Evolutionary conservation across 1,140 invertebrate species (phyloP), one percentile per base, ranked within the genome.

Genomic region (Cardiocondyla obscurior): DNA sequence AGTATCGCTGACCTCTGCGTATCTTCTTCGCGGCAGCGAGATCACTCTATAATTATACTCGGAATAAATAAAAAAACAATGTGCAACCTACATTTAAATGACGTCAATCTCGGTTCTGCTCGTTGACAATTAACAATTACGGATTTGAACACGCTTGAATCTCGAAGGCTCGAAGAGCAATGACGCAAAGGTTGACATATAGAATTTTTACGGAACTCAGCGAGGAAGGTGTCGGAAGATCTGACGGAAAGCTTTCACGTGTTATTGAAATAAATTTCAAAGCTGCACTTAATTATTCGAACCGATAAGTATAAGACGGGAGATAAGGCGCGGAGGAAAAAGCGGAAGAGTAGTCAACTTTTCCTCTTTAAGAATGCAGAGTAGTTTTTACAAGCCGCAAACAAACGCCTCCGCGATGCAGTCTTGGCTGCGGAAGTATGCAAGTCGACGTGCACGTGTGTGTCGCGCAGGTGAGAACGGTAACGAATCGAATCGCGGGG

Each of bases 401-500:
- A 28, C 57, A 10, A 30, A 67, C 62, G 46, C 22, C 22, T 69
- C 2, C 30, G 33, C 46, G 28, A 53, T 79, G 39, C 72, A 67
- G 46, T 39, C 51, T 69, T 53, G 22, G 19, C 46, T 12, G 62
- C 74, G 74, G 74, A 79, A 79, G 46, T 55, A 14, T 39, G 36
- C 60, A 22, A 53, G 60, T 10, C 60, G 33, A 67, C 62, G 67
- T 46, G 60, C 62, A 79, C 74, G 64, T 79, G 74, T 79, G 64
- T 79, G 74, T 79, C 74, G 62, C 46, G 25, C 74, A 73, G 57
- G 55, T 42, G 85, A 73, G 74, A 69, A 64, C 70, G 82, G 58
- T 89, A 91, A 91, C 88, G 89, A 92, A 92, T 92, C 88, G 90
- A 69, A 55, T 85, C 89, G 90, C 79, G 85, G 85, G 86, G 88